phyloP scores from a whole-genome alignment of 2,113 vertebrate genomes.

The Chiloscyllium plagiosum region DNA sequence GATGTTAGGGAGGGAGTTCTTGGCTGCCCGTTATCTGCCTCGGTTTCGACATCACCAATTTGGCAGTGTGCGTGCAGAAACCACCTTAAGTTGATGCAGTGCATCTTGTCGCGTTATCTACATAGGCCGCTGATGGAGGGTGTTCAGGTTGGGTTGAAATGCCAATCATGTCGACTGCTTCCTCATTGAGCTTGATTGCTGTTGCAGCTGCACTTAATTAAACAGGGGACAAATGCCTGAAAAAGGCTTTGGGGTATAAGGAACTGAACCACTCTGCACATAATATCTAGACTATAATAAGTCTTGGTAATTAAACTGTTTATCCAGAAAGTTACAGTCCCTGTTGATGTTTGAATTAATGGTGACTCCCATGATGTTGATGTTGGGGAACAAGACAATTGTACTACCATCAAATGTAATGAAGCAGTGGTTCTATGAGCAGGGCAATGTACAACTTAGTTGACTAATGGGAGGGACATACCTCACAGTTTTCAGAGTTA shows the following conservation, averaged over 20 bases:
- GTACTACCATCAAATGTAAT: not conserved
- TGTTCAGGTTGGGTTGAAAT: not conserved
- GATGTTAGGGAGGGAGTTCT: not conserved
- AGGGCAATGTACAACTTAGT: not conserved
- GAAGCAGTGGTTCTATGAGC: not conserved
- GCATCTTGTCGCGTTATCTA: not conserved
- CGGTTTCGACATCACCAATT: not conserved
- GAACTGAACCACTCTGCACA: not conserved
- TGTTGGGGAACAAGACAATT: not conserved
- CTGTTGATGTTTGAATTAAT: too few species aligned
- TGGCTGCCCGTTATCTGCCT: not conserved
- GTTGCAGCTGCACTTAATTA: not conserved
- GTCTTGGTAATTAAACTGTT: not conserved
- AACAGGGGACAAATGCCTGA: not conserved
- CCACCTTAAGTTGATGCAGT: not conserved
- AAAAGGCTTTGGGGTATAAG: not conserved
- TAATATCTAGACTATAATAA: not conserved
- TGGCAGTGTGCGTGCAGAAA: not conserved
- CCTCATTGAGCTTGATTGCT: not conserved
- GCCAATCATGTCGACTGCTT: not conserved
- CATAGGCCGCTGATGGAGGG: not conserved
- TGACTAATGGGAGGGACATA: not conserved
- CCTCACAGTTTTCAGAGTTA: not conserved
- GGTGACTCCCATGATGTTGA: too few species aligned
- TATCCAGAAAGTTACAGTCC: too few species aligned